Percentiles rank a stretch among this genome's conserved stretches.
Conservation (phyloP, 2,797 vertebrate genomes). For the Rousettus madagascariensis region DNA sequence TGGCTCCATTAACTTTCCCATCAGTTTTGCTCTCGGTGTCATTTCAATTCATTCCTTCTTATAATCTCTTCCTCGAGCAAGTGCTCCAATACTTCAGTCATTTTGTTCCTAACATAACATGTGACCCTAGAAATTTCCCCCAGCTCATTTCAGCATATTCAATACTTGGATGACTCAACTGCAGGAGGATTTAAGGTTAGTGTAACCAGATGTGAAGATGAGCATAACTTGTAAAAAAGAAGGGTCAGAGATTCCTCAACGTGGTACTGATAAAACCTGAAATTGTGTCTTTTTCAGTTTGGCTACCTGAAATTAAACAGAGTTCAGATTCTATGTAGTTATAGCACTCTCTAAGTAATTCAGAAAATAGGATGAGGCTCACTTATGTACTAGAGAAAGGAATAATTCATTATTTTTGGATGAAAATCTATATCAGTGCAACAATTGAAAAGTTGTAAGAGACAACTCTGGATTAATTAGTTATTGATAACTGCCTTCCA, state of each 20-base stretch:
- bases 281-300: not conserved
- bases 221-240: conserved; percentile 24
- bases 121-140: conserved; percentile 57
- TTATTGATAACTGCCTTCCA: not conserved
- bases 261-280: conserved; percentile 24
- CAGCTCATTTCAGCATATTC: conserved; percentile 33
- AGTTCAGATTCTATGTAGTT: not conserved
- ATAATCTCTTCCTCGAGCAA: conserved; percentile 53
- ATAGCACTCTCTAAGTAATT: conserved; percentile 38
- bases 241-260: not conserved
- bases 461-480: not conserved
- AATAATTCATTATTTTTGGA: not conserved
- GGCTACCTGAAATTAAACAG: conserved; percentile 61
- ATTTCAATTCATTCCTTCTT: not conserved
- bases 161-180: conserved; percentile 61
- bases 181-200: conserved; percentile 30
- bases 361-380: conserved; percentile 31
- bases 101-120: conserved; percentile 27
- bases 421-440: not conserved
- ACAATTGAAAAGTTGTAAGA: not conserved
- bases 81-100: conserved; percentile 48
- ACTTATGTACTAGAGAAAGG: not conserved
- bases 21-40: not conserved
- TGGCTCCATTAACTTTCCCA: not conserved
- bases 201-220: conserved; percentile 39